A percentile compares a stretch with the other conserved stretches of the same genome.
Conservation (phyloP, 1,140 invertebrate species). For the Callitettix versicolor region DNA sequence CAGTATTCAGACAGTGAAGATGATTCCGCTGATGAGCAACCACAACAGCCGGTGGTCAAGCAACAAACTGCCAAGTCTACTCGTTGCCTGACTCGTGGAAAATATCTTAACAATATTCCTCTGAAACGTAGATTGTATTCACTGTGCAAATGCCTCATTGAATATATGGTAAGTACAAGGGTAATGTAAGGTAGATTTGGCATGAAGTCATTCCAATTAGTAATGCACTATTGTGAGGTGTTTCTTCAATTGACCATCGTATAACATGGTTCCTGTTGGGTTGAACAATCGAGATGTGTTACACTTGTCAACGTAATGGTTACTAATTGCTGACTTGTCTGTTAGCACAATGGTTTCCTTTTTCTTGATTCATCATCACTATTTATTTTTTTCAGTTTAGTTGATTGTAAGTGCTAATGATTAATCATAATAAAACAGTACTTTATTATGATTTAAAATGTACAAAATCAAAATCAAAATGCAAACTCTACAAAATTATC, state of each 20-base stretch:
- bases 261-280: no score
- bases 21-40: constrained; percentile 24
- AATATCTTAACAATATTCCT: constrained; percentile 49
- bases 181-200: not conserved
- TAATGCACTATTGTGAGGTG: no score
- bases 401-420: no score
- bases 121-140: constrained; percentile 62
- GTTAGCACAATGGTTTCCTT: constrained; percentile 10
- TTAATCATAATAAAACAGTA: not conserved
- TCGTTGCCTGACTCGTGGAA: constrained; percentile 40
- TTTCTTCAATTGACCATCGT: no score
- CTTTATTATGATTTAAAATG: not conserved
- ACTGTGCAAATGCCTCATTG: constrained; percentile 63
- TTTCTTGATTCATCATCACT: constrained; percentile 14
- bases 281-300: no score
- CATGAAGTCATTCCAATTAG: not conserved
- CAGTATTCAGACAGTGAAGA: constrained; percentile 29
- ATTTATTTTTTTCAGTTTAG: no score
- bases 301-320: no score
- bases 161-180: constrained; percentile 52
- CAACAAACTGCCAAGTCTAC: constrained; percentile 29
- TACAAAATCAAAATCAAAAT: no score
- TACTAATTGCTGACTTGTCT: not conserved
- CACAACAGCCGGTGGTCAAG: constrained; percentile 3
- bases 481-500: no score